Percentiles rank a stretch among this genome's conserved stretches.
These are phyloP conservation scores for Dasyprocta punctata DNA, from an alignment of 2,113 vertebrate genomes.

Conservation along the genomic window DNA sequence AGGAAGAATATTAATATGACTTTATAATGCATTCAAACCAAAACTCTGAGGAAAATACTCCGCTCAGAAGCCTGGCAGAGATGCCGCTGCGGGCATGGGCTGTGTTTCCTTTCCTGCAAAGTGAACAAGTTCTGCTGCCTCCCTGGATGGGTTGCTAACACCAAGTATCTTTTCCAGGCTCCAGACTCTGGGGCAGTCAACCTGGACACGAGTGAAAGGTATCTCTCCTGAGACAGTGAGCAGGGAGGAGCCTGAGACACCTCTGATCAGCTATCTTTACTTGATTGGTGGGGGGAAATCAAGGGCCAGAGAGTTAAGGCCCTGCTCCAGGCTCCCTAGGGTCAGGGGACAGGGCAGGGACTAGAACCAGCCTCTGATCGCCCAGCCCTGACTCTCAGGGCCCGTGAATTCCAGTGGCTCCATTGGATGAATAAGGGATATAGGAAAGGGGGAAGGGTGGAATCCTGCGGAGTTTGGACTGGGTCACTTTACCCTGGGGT, in stretches of 20 bases:
- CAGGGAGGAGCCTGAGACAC: neutral
- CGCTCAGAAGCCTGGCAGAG: neutral
- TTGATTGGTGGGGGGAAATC: neutral
- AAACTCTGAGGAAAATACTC: neutral
- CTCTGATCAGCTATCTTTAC: neutral
- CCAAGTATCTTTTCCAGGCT: constrained; percentile 68
- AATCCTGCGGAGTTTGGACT: neutral
- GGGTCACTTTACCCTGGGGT: neutral
- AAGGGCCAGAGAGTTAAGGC: neutral
- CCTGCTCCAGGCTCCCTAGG: neutral
- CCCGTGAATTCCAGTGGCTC: neutral
- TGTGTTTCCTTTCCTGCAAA: neutral
- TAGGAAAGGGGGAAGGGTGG: accelerated
- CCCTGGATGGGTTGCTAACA: neutral
- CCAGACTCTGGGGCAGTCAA: accelerated
- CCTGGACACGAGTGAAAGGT: constrained; percentile 33
- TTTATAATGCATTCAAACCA: neutral
- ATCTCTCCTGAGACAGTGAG: neutral
- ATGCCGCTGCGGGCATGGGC: too few relatives aligned
- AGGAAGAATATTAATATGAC: neutral
- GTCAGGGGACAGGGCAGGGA: neutral
- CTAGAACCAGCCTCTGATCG: neutral
- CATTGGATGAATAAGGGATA: neutral
- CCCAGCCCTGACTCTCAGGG: accelerated
- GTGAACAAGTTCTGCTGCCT: neutral